phyloP scores from a whole-genome alignment of 1,140 invertebrate species.

The Formica exsecta region DNA sequence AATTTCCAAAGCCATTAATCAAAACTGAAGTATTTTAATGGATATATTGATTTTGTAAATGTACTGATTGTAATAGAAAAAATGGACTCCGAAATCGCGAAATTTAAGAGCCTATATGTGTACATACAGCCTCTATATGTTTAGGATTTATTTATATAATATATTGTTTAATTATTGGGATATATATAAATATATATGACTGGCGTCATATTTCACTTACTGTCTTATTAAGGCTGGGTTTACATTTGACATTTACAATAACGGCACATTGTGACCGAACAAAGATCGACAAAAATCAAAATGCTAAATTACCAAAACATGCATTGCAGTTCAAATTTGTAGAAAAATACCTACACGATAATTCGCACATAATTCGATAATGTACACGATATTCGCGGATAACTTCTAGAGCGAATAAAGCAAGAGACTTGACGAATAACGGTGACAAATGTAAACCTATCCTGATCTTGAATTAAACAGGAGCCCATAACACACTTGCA shows the following conservation, averaged over 20 bases:
- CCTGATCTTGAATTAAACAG: conserved; percentile 69
- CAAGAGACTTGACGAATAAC: conserved; percentile 48
- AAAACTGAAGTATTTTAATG: neutral
- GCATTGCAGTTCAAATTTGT: conserved; percentile 61
- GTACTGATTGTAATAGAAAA: conserved; percentile 8
- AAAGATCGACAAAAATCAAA: conserved; percentile 57
- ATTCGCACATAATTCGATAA: too few species aligned
- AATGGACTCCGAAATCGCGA: neutral
- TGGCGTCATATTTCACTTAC: conserved; percentile 55
- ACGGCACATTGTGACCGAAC: conserved; percentile 32
- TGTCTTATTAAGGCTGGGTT: conserved; percentile 67
- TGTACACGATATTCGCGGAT: neutral
- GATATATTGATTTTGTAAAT: conserved; percentile 13
- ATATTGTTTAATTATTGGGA: conserved; percentile 11
- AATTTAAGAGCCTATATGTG: conserved; percentile 10
- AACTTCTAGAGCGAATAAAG: neutral
- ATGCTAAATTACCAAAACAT: conserved; percentile 67
- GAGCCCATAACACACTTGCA: conserved; percentile 73
- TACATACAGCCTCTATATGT: neutral
- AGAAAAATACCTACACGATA: conserved; percentile 1
- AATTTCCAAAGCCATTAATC: neutral
- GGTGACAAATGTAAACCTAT: conserved; percentile 80
- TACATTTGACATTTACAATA: conserved; percentile 73
- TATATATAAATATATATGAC: conserved; percentile 27
- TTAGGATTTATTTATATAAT: neutral